Conservation (phyloP, 2,113 vertebrate species). For the Aythya baeri region DNA sequence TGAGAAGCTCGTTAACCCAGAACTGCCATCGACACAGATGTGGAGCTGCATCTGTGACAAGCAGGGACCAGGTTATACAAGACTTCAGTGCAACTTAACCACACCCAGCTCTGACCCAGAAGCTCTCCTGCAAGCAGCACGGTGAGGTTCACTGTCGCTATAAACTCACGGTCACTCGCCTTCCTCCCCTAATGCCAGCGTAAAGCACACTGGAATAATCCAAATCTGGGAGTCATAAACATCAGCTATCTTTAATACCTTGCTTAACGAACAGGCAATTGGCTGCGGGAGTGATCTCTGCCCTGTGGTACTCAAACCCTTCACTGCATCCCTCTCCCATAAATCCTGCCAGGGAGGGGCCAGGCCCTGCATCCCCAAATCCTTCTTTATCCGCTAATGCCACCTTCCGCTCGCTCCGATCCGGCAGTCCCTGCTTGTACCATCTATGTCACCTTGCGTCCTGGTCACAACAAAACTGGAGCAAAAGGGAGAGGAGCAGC, state of each 20-base stretch:
- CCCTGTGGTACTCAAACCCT: background rate
- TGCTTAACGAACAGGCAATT: background rate
- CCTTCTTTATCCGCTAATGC: background rate
- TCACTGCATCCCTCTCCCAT: background rate
- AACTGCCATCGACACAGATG: background rate
- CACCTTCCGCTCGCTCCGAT: background rate
- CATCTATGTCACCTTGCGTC: fast-evolving
- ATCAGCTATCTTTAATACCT: background rate
- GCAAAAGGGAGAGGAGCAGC: background rate
- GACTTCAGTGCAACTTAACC: background rate
- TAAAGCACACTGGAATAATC: background rate
- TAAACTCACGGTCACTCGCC: background rate
- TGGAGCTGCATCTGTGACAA: background rate
- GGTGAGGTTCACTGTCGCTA: background rate
- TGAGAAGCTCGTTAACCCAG: conserved; percentile 15
- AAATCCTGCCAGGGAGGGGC: background rate
- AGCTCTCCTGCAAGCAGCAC: background rate
- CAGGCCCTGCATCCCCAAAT: background rate
- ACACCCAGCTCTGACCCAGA: background rate
- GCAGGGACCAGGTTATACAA: background rate
- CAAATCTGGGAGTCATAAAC: background rate
- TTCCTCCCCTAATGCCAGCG: background rate
- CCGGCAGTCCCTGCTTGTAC: background rate
- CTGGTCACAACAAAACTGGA: background rate
- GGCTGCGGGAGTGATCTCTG: background rate